phyloP scores from a whole-genome alignment of 2,113 vertebrate genomes.

The Tiliqua scincoides region DNA sequence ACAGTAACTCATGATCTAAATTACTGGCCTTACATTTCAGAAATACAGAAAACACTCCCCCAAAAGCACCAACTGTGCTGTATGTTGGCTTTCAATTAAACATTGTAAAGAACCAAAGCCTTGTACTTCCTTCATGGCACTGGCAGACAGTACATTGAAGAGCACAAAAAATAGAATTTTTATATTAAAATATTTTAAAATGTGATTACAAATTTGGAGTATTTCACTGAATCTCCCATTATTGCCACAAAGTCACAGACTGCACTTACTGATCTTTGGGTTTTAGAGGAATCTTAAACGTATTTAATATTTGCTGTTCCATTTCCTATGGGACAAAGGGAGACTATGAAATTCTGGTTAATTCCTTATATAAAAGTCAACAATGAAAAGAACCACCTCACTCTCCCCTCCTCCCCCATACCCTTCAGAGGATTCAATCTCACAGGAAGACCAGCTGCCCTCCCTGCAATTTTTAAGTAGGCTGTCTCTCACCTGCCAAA shows the following conservation, averaged over 20 bases:
- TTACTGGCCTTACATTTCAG: constrained; percentile 13
- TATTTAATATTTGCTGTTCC: background rate
- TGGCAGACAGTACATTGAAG: constrained; percentile 44
- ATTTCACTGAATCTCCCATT: background rate
- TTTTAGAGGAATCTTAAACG: too few relatives aligned
- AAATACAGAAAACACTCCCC: constrained; percentile 21
- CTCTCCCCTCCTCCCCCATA: background rate
- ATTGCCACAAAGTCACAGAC: constrained; percentile 21
- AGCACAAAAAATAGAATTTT: constrained; percentile 46
- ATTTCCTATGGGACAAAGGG: background rate
- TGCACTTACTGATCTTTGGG: constrained; percentile 19
- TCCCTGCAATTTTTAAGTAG: constrained; percentile 31
- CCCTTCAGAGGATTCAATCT: background rate
- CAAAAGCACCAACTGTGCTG: background rate
- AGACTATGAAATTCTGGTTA: background rate
- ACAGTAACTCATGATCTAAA: constrained; percentile 10
- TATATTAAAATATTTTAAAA: constrained; percentile 32
- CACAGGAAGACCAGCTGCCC: background rate
- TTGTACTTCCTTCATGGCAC: constrained; percentile 18
- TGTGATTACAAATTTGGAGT: background rate
- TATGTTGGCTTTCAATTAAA: constrained; percentile 38
- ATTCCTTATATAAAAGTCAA: background rate
- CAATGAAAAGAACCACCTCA: background rate
- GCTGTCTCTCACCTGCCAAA: constrained; percentile 80
- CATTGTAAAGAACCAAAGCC: constrained; percentile 26